Percentiles rank a stretch among this genome's conserved stretches.
phyloP scores from a whole-genome alignment of 2,113 vertebrate genomes.

The Erinaceus europaeus region DNA sequence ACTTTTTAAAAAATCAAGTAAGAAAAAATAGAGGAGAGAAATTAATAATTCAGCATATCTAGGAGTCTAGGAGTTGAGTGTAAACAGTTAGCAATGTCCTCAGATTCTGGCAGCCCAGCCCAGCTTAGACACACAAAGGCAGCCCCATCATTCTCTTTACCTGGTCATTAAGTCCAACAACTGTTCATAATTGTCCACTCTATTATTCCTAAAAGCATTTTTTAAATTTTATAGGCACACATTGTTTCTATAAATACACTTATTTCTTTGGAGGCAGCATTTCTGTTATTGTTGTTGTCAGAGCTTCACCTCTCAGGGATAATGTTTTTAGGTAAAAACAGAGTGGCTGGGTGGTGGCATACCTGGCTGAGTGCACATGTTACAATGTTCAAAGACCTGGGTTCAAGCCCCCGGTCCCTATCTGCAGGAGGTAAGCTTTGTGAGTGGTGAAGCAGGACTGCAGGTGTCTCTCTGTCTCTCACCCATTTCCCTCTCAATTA shows the following conservation, averaged over 20 bases:
- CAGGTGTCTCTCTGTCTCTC: too few relatives aligned
- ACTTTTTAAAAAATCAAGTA: neutral
- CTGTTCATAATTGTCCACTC: neutral
- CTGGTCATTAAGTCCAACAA: neutral
- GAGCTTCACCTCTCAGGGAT: too few relatives aligned
- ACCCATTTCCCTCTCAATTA: too few relatives aligned
- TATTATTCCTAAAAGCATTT: neutral
- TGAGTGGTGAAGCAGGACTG: too few relatives aligned
- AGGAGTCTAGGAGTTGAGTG: too few relatives aligned
- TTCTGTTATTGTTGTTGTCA: neutral
- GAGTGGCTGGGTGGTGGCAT: too few relatives aligned
- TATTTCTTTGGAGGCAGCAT: neutral
- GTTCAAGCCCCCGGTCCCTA: too few relatives aligned
- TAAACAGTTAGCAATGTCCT: neutral
- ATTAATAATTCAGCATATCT: neutral
- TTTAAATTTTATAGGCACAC: neutral
- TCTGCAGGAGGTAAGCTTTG: too few relatives aligned
- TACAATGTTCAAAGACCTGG: too few relatives aligned
- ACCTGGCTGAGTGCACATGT: too few relatives aligned
- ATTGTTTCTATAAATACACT: neutral
- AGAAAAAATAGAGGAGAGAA: neutral
- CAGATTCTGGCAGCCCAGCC: neutral
- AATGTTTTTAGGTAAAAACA: too few relatives aligned
- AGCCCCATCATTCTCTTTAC: neutral
- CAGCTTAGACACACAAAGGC: fast-evolving